Evolutionary conservation across 2,888 invertebrate genomes (phyloP).

Genomic region (Colletes collaris): DNA sequence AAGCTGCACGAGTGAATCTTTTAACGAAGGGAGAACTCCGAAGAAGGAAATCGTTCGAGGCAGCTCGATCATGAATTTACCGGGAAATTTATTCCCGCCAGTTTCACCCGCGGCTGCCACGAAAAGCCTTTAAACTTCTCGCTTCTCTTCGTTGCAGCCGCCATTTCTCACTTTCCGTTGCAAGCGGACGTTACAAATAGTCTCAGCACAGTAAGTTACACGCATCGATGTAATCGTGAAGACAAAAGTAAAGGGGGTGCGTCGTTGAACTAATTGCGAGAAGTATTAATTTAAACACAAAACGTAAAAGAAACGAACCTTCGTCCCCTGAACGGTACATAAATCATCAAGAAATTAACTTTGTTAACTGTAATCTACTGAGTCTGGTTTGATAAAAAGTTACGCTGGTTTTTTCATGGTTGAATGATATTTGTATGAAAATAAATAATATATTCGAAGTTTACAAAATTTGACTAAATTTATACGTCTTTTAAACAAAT

Average conservation of each 20-base stretch:
- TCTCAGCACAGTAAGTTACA: conserved; percentile 12
- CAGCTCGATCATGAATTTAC: conserved; percentile 59
- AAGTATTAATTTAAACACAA: neutral
- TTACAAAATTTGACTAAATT: no score
- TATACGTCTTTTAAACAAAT: no score
- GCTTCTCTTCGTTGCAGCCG: conserved; percentile 50
- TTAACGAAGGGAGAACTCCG: conserved; percentile 7
- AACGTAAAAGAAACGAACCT: no score
- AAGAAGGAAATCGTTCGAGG: conserved; percentile 43
- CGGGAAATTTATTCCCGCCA: conserved; percentile 57
- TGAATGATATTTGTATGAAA: no score
- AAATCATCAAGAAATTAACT: no score
- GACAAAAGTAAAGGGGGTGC: neutral
- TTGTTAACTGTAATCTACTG: no score
- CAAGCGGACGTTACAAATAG: conserved; percentile 43
- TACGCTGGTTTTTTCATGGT: no score
- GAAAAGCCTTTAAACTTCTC: conserved; percentile 59
- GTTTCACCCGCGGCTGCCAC: conserved; percentile 39
- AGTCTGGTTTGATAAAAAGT: no score
- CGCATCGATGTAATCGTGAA: conserved; percentile 5
- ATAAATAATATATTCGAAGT: no score
- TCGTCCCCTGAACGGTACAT: no score
- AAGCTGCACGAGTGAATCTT: conserved; percentile 2
- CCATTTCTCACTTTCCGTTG: conserved; percentile 59
- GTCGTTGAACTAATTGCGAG: neutral